Evolutionary conservation across 1,140 invertebrate genomes (phyloP).

Genomic region (Penaeus japonicus): DNA sequence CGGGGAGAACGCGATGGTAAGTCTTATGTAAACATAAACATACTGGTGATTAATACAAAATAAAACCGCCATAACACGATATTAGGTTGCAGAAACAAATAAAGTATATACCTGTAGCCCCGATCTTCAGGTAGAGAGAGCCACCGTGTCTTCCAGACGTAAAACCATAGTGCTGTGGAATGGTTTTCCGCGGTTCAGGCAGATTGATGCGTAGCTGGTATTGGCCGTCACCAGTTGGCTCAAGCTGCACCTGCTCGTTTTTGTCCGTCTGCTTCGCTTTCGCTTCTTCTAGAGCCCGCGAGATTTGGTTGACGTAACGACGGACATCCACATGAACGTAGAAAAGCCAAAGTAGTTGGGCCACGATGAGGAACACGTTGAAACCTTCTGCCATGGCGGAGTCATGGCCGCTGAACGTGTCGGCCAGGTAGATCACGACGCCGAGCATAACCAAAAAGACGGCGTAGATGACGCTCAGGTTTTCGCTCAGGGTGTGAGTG

Average conservation of each 20-base stretch:
- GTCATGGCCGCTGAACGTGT: conserved; percentile 67
- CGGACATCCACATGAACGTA: conserved; percentile 72
- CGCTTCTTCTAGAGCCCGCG: conserved; percentile 56
- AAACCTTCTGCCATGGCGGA: conserved; percentile 71
- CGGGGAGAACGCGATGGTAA: not conserved
- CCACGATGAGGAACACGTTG: conserved; percentile 69
- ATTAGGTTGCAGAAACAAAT: not conserved
- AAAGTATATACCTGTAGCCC: conserved; percentile 71
- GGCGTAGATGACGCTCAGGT: conserved; percentile 71
- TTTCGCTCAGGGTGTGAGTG: conserved; percentile 48
- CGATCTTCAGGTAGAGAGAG: conserved; percentile 78
- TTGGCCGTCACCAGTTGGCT: conserved; percentile 62
- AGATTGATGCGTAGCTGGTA: conserved; percentile 58
- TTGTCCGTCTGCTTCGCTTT: conserved; percentile 49
- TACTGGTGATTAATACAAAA: not conserved
- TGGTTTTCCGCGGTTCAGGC: conserved; percentile 51
- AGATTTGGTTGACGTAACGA: conserved; percentile 67
- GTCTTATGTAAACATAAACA: not conserved
- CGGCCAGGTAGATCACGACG: conserved; percentile 71
- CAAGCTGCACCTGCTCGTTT: conserved; percentile 68
- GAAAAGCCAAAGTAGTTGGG: conserved; percentile 71
- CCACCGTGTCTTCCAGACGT: conserved; percentile 70
- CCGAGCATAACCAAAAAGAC: conserved; percentile 74
- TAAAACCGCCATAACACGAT: not conserved
- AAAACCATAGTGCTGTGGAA: conserved; percentile 61